Percentiles rank a stretch among this genome's conserved stretches.
phyloP scores from a whole-genome alignment of 2,113 vertebrate genomes.

The Atractosteus spatula region DNA sequence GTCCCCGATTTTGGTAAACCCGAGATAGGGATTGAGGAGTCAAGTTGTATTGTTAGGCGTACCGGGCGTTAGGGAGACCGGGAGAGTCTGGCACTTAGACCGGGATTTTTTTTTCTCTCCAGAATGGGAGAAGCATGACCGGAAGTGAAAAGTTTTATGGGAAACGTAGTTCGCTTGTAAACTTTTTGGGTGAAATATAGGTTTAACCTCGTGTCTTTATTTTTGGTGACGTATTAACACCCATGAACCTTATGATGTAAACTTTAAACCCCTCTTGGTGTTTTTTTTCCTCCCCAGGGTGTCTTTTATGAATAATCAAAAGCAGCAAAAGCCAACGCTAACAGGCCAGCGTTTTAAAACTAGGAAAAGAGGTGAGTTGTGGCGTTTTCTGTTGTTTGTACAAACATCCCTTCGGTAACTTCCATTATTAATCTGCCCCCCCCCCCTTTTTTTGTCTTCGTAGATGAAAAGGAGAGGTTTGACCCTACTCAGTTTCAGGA shows the following conservation, averaged over 20 bases:
- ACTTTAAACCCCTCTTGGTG: too few species aligned
- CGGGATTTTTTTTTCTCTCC: not conserved
- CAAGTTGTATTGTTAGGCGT: too few species aligned
- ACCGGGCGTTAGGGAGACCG: too few species aligned
- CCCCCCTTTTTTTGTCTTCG: conserved; percentile 8
- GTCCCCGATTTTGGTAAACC: too few species aligned
- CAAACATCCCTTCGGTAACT: not conserved
- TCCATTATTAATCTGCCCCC: not conserved
- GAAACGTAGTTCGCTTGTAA: conserved; percentile 11
- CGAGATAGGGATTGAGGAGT: too few species aligned
- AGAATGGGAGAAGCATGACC: not conserved
- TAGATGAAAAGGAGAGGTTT: conserved; percentile 99
- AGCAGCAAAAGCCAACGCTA: conserved; percentile 99
- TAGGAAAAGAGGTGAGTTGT: conserved; percentile 89
- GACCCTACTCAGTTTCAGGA: conserved; percentile 99
- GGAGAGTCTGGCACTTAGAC: too few species aligned
- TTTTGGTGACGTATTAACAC: too few species aligned
- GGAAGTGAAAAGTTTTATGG: conserved; percentile 2
- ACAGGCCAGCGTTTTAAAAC: conserved; percentile 99
- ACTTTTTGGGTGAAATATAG: too few species aligned
- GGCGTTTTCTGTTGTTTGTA: not conserved
- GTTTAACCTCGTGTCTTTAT: too few species aligned
- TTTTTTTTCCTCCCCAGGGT: conserved; percentile 60
- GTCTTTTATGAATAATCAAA: conserved; percentile 99
- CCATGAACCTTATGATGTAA: too few species aligned